These are phyloP conservation scores for Sycophaga agraensis DNA, from an alignment of 1,140 invertebrate genomes.

Conservation along the genomic window DNA sequence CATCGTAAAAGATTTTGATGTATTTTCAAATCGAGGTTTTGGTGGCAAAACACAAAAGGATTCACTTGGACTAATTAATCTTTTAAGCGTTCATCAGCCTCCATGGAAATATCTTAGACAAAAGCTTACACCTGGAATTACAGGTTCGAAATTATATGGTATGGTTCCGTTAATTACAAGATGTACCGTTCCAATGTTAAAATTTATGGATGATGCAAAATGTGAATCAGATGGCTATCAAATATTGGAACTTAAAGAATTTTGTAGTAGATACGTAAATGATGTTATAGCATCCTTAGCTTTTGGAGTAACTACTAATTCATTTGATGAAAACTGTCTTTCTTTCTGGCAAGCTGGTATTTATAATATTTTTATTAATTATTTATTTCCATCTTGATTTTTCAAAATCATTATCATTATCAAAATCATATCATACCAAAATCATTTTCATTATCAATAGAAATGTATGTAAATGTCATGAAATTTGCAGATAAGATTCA, in stretches of 20 bases:
- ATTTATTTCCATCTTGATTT: no score
- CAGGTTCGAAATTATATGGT: conserved; percentile 54
- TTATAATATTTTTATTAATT: conserved; percentile 10
- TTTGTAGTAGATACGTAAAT: conserved; percentile 52
- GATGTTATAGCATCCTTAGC: conserved; percentile 60
- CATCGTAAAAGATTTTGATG: conserved; percentile 56
- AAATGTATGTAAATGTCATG: no score
- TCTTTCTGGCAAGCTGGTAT: conserved; percentile 48
- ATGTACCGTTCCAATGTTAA: conserved; percentile 33
- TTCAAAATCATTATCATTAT: no score
- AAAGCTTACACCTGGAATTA: conserved; percentile 55
- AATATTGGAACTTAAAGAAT: conserved; percentile 44
- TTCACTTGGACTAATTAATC: conserved; percentile 36
- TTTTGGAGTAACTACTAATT: conserved; percentile 56
- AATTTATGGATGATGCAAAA: conserved; percentile 33
- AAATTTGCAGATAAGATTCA: no score
- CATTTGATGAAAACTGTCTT: conserved; percentile 44
- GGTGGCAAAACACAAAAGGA: conserved; percentile 38
- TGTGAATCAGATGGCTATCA: conserved; percentile 26
- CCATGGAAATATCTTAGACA: conserved; percentile 50
- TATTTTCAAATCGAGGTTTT: conserved; percentile 55
- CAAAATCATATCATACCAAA: no score
- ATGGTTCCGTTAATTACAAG: conserved; percentile 56
- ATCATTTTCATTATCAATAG: no score
- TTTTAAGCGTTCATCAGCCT: conserved; percentile 40